Conservation (phyloP, 2,888 invertebrate species). For the Agriopis marginaria region DNA sequence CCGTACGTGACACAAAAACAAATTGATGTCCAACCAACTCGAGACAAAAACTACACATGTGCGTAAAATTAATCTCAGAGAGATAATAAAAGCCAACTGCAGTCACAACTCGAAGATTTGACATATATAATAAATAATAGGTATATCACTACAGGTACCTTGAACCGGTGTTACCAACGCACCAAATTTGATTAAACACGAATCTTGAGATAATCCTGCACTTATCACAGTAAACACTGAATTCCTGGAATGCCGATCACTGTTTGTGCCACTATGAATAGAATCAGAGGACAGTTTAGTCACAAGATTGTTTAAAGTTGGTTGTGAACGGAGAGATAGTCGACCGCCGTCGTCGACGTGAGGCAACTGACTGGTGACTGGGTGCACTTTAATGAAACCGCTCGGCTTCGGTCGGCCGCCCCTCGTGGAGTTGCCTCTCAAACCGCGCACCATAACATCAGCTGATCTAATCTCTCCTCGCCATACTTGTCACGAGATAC, state of each 20-base stretch:
- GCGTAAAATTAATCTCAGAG: constrained; percentile 29
- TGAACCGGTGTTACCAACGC: constrained; percentile 50
- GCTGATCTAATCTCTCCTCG: constrained; percentile 55
- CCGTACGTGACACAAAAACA: constrained; percentile 38
- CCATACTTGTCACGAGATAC: constrained; percentile 27
- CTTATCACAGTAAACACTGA: constrained; percentile 54
- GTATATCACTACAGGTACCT: constrained; percentile 53
- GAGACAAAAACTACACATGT: constrained; percentile 22
- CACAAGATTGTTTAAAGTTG: constrained; percentile 37
- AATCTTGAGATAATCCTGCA: constrained; percentile 45
- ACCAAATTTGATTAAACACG: constrained; percentile 37
- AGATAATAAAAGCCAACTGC: constrained; percentile 36
- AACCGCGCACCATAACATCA: constrained; percentile 58
- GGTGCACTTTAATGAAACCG: constrained; percentile 44
- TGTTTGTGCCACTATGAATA: constrained; percentile 51
- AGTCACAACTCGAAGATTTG: constrained; percentile 45
- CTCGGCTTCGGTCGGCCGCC: constrained; percentile 46
- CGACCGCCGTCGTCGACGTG: constrained; percentile 64
- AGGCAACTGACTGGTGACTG: constrained; percentile 62
- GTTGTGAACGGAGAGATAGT: constrained; percentile 46
- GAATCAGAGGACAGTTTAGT: constrained; percentile 42
- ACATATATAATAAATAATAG: constrained; percentile 43
- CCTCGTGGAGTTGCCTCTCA: constrained; percentile 44
- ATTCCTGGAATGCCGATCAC: constrained; percentile 48
- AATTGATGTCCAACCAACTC: constrained; percentile 21